Conservation (phyloP, 1,140 invertebrate genomes). For the Drosophila guanche region DNA sequence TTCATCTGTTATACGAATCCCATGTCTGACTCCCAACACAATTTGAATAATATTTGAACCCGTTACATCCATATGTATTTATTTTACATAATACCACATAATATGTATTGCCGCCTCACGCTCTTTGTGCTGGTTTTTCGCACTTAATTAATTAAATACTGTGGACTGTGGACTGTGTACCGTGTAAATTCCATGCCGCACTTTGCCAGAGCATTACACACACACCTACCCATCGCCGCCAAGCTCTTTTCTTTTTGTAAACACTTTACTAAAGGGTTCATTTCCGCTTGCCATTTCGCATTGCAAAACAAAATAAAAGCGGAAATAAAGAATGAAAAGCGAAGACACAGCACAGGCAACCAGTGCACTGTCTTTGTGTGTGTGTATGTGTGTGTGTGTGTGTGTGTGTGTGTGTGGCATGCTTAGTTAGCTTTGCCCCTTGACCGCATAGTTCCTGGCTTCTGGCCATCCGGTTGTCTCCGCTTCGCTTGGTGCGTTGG, state of each 20-base stretch:
- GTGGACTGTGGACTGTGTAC: slow-evolving; percentile 10
- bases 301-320: slow-evolving; percentile 32
- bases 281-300: slow-evolving; percentile 63
- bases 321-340: slow-evolving; percentile 31
- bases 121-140: background rate
- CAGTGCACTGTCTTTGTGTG: background rate
- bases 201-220: slow-evolving; percentile 1
- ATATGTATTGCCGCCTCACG: too few relatives aligned
- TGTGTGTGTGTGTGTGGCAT: slow-evolving; percentile 28
- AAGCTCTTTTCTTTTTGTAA: slow-evolving; percentile 40
- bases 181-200: background rate
- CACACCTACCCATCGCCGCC: background rate
- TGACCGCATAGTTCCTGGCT: slow-evolving; percentile 39
- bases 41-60: too few relatives aligned
- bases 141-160: slow-evolving; percentile 23
- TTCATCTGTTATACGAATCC: too few relatives aligned
- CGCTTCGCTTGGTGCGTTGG: slow-evolving; percentile 46
- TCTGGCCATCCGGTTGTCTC: slow-evolving; percentile 51
- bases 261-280: slow-evolving; percentile 67
- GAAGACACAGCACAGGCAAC: slow-evolving; percentile 18
- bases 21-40: too few relatives aligned
- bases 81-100: too few relatives aligned
- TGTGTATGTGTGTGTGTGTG: slow-evolving; percentile 5
- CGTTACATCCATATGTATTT: too few relatives aligned
- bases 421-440: slow-evolving; percentile 64